Conservation (phyloP, 2,113 vertebrate species). For the Raja brachyura region DNA sequence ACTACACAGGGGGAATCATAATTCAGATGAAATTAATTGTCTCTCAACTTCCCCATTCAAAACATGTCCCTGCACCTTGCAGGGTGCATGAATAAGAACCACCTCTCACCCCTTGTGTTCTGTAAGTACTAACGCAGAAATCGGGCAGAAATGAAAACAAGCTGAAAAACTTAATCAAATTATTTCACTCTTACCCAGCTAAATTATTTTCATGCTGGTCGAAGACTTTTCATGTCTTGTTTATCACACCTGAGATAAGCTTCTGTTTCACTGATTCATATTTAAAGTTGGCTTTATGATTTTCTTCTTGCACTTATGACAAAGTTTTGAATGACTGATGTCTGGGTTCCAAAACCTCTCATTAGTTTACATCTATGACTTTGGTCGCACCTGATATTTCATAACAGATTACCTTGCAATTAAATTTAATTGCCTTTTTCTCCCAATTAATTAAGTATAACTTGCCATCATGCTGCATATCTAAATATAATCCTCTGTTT, state of each 20-base stretch:
- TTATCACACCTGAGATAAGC: background rate
- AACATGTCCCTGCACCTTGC: background rate
- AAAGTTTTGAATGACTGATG: background rate
- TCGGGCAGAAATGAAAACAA: background rate
- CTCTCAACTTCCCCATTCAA: background rate
- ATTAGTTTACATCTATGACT: background rate
- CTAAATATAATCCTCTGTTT: background rate
- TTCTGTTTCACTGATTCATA: no score
- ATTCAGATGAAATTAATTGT: background rate
- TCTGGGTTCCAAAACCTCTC: background rate
- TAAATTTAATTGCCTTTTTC: background rate
- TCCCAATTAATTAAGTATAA: background rate
- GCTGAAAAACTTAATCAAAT: background rate
- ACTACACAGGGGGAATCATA: background rate
- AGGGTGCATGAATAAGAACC: background rate
- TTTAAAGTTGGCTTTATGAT: background rate
- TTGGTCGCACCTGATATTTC: background rate
- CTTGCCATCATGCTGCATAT: background rate
- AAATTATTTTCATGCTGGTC: background rate
- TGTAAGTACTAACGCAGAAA: background rate
- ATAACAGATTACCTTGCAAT: background rate
- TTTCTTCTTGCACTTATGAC: background rate
- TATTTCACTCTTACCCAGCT: background rate
- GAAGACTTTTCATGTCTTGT: background rate
- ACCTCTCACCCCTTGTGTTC: background rate